Evolutionary conservation across 37 sponge, comb jelly and placozoan genomes (phyloP).

Genomic region (Halichondria panicea): DNA sequence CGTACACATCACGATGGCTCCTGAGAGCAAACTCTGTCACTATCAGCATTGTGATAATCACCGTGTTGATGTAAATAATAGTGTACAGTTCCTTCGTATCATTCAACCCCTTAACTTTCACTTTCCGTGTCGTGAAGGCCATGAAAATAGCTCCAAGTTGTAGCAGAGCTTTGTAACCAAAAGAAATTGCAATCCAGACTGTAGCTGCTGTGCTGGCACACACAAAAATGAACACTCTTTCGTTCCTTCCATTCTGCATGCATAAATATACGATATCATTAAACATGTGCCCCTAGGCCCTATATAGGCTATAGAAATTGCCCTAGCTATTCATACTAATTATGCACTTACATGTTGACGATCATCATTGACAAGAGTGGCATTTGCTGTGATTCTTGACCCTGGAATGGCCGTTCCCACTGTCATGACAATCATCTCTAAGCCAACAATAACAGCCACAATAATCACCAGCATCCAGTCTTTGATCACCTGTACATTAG

Average conservation of each 20-base stretch:
- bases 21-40: conserved; percentile 1
- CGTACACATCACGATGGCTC: neutral
- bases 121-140: conserved; percentile 29
- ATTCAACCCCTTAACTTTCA: conserved; percentile 30
- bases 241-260: neutral
- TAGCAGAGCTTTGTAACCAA: conserved; percentile 28
- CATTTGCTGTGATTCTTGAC: conserved; percentile 1
- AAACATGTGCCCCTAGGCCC: neutral
- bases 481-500: neutral
- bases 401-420: conserved; percentile 7
- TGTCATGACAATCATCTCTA: neutral
- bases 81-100: conserved; percentile 21
- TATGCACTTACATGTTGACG: neutral
- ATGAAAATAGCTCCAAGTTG: conserved; percentile 27
- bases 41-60: conserved; percentile 12
- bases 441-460: neutral
- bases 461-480: conserved; percentile 22
- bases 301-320: neutral
- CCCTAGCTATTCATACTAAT: neutral
- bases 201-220: neutral
- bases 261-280: neutral
- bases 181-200: conserved; percentile 17
- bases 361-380: neutral
- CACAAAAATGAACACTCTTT: neutral
- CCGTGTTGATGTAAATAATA: conserved; percentile 34